Conservation (phyloP, 1,140 invertebrate species). For the Coenobita brevimanus region DNA sequence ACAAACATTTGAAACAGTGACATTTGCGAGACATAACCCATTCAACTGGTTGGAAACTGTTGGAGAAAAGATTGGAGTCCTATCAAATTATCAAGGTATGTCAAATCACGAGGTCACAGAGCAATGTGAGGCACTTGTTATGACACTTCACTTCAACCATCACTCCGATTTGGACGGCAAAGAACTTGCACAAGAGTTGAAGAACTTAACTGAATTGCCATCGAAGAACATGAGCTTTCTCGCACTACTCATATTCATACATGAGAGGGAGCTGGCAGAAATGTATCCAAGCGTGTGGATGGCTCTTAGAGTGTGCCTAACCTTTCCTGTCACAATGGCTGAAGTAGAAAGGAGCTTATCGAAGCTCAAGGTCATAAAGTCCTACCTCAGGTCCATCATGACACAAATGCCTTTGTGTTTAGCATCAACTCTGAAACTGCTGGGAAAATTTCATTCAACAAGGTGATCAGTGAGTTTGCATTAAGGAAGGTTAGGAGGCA, state of each 20-base stretch:
- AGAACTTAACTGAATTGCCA: constrained; percentile 28
- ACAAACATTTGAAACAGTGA: too few species aligned
- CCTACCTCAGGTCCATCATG: constrained; percentile 22
- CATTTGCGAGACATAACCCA: too few species aligned
- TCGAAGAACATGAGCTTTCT: too few species aligned
- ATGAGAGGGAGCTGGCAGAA: not conserved
- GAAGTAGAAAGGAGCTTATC: constrained; percentile 20
- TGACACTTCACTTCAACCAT: not conserved
- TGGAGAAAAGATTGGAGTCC: constrained; percentile 20
- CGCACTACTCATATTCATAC: not conserved
- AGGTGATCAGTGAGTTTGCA: constrained; percentile 18
- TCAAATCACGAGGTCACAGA: constrained; percentile 21
- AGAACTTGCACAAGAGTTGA: constrained; percentile 27
- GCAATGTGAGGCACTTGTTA: not conserved
- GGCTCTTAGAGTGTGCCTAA: not conserved
- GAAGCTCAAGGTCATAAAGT: constrained; percentile 22
- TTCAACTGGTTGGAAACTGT: constrained; percentile 2
- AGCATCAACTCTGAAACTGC: not conserved
- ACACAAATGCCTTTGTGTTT: not conserved
- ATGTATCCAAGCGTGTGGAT: constrained; percentile 7
- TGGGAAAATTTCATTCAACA: not conserved
- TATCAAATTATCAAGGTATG: constrained; percentile 12
- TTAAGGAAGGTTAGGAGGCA: constrained; percentile 16
- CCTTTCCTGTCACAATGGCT: constrained; percentile 21
- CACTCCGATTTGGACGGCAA: constrained; percentile 28